These are phyloP conservation scores for Cuniculus paca DNA, from an alignment of 2,797 vertebrate genomes.

Conservation along the genomic window DNA sequence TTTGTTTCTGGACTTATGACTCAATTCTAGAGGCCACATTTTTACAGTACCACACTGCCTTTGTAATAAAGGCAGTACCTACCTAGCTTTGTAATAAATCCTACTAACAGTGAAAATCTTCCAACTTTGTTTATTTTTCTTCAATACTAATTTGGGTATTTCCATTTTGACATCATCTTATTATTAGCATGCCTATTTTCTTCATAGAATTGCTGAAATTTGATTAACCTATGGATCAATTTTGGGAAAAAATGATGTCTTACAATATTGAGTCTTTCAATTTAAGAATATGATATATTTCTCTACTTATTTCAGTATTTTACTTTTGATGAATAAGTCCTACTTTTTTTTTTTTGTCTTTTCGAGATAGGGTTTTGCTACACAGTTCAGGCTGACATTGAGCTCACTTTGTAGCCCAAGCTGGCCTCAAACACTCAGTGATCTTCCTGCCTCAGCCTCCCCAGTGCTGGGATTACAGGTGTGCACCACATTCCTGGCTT, in stretches of 20 bases:
- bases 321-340: background rate
- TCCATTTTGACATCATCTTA: background rate
- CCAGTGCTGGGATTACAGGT: background rate
- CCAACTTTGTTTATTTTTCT: background rate
- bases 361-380: background rate
- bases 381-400: background rate
- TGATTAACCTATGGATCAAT: background rate
- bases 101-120: background rate
- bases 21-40: background rate
- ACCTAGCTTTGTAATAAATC: background rate
- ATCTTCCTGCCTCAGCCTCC: background rate
- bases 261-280: background rate
- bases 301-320: background rate
- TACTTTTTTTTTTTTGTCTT: background rate
- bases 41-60: background rate
- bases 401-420: no score
- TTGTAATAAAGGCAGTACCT: no score
- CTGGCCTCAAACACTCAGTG: background rate
- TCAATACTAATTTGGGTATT: background rate
- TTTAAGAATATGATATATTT: background rate
- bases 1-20: background rate
- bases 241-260: background rate
- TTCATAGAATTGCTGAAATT: background rate
- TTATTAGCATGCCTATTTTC: background rate
- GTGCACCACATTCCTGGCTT: background rate